Evolutionary conservation across 1,140 invertebrate species (phyloP).

Genomic region (Pygmarrhopalites habei): DNA sequence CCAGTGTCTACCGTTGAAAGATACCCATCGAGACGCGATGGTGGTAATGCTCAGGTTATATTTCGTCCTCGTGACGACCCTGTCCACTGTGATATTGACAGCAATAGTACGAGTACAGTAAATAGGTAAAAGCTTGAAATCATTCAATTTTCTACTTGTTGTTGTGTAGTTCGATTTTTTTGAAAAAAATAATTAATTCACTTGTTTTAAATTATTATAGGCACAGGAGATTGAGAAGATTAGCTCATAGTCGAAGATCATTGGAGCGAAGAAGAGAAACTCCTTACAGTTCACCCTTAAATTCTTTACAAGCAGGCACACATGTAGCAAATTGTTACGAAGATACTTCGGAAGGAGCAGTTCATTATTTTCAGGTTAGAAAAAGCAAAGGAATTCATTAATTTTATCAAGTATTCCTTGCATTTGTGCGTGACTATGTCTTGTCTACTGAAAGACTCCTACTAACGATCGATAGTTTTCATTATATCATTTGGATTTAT

Average conservation of each 20-base stretch:
- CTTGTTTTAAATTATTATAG: slow-evolving; percentile 23
- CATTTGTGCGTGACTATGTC: no score
- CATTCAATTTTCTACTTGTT: neutral
- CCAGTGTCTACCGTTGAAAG: neutral
- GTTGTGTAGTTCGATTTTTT: no score
- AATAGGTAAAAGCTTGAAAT: slow-evolving; percentile 30
- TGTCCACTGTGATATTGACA: slow-evolving; percentile 29
- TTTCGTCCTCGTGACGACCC: slow-evolving; percentile 35
- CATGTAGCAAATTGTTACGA: slow-evolving; percentile 77
- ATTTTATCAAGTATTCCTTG: no score
- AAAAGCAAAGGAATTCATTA: no score
- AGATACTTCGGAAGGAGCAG: slow-evolving; percentile 76
- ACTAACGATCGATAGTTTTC: no score
- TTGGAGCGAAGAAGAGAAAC: slow-evolving; percentile 35
- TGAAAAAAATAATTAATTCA: no score
- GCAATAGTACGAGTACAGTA: slow-evolving; percentile 25
- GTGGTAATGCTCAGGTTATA: slow-evolving; percentile 19
- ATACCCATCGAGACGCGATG: neutral
- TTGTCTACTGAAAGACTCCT: no score
- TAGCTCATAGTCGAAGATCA: slow-evolving; percentile 36
- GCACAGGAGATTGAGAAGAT: slow-evolving; percentile 35
- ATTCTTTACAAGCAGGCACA: slow-evolving; percentile 42
- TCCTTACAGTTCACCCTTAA: slow-evolving; percentile 14
- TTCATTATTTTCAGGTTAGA: slow-evolving; percentile 76
- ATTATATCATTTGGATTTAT: no score